Evolutionary conservation across 2,113 vertebrate genomes (phyloP).

Genomic region (Microtus oregoni): DNA sequence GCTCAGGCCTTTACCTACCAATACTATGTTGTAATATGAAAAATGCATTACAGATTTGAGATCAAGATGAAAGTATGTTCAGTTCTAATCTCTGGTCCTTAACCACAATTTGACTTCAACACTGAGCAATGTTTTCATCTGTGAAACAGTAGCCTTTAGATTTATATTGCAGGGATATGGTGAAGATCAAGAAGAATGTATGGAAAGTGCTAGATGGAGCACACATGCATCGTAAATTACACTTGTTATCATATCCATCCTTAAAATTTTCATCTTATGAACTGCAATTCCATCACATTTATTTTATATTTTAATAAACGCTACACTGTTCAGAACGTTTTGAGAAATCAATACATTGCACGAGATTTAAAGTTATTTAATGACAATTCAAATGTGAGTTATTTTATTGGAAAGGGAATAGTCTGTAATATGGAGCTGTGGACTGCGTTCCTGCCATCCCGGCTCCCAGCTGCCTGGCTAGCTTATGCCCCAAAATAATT

Average conservation of each 20-base stretch:
- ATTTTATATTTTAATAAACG: not conserved
- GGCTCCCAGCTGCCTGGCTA: too few relatives aligned
- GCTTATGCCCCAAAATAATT: too few relatives aligned
- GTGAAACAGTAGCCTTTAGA: not conserved
- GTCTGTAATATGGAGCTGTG: too few relatives aligned
- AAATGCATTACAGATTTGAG: constrained; percentile 1
- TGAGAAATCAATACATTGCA: not conserved
- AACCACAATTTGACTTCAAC: not conserved
- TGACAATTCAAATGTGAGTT: not conserved
- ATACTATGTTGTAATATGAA: not conserved
- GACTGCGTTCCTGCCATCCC: too few relatives aligned
- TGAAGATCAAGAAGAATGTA: not conserved
- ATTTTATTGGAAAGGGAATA: not conserved
- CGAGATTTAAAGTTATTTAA: constrained; percentile 39
- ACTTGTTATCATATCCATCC: not conserved
- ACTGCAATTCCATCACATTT: not conserved
- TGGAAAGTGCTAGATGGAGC: not conserved
- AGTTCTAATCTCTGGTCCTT: constrained; percentile 30
- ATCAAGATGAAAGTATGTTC: not conserved
- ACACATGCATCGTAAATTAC: not conserved
- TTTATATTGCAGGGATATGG: not conserved
- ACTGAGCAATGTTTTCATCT: not conserved
- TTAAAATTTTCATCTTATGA: not conserved
- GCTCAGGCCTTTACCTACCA: not conserved
- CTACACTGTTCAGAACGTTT: not conserved